Percentiles rank a stretch among this genome's conserved stretches.
Conservation (phyloP, 2,888 invertebrate species). For the Globia sparganii region DNA sequence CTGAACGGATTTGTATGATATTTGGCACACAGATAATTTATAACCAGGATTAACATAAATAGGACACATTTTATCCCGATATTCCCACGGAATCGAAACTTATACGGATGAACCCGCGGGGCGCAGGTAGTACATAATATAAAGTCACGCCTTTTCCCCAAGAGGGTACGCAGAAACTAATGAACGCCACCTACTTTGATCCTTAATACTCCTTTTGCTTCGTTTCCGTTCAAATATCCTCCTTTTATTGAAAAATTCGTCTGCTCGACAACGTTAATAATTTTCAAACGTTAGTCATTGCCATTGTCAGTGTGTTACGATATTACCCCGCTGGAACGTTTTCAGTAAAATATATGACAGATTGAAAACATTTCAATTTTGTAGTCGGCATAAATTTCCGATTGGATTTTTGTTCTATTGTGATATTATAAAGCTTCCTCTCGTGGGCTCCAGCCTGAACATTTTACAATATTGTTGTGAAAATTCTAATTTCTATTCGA, state of each 20-base stretch:
- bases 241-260: too few species aligned
- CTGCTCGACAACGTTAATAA: too few species aligned
- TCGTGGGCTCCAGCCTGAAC: background rate
- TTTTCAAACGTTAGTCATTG: background rate
- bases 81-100: too few species aligned
- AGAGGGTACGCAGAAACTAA: background rate
- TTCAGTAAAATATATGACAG: background rate
- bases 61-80: too few species aligned
- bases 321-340: background rate
- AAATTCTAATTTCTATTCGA: background rate
- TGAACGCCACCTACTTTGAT: background rate
- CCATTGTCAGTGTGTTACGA: background rate
- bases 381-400: background rate
- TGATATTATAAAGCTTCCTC: background rate
- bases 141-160: too few species aligned
- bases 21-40: too few species aligned
- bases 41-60: too few species aligned
- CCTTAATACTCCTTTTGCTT: background rate
- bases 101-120: too few species aligned
- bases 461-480: background rate
- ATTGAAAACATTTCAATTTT: background rate
- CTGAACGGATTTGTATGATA: too few species aligned
- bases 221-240: background rate
- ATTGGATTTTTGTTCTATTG: background rate
- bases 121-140: too few species aligned